Percentiles rank a stretch among this genome's conserved stretches.
phyloP scores from a whole-genome alignment of 2,888 invertebrate genomes.

The Tenthredo notha region DNA sequence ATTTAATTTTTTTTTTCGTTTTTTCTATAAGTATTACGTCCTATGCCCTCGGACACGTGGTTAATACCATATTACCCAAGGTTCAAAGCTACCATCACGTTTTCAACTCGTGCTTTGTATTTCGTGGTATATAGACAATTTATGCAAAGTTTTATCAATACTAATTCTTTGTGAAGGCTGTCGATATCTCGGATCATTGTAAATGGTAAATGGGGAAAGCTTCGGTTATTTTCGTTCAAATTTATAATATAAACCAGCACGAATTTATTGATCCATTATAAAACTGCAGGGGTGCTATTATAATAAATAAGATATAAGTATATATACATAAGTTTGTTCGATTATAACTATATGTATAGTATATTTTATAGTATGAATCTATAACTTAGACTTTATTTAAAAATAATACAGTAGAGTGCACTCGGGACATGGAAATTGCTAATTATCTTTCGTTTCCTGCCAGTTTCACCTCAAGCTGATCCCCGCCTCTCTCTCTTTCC shows the following conservation, averaged over 20 bases:
- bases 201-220: neutral
- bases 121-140: neutral
- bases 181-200: constrained; percentile 5
- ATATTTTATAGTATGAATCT: neutral
- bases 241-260: neutral
- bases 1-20: neutral
- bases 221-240: neutral
- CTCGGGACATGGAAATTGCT: constrained; percentile 30
- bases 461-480: constrained; percentile 5
- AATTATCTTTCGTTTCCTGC: constrained; percentile 43
- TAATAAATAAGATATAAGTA: neutral
- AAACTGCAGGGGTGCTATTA: neutral
- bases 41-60: neutral
- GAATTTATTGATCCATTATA: neutral
- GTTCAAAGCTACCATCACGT: neutral
- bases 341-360: neutral
- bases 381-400: neutral
- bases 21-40: neutral
- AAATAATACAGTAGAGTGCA: neutral
- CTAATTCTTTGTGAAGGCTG: neutral
- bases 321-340: neutral
- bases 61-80: neutral
- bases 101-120: neutral
- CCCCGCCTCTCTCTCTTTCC: neutral
- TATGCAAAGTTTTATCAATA: constrained; percentile 42